A percentile compares a stretch with the other conserved stretches of the same genome.
phyloP scores from a whole-genome alignment of 2,113 vertebrate species.

The Acrocephalus kingi region DNA sequence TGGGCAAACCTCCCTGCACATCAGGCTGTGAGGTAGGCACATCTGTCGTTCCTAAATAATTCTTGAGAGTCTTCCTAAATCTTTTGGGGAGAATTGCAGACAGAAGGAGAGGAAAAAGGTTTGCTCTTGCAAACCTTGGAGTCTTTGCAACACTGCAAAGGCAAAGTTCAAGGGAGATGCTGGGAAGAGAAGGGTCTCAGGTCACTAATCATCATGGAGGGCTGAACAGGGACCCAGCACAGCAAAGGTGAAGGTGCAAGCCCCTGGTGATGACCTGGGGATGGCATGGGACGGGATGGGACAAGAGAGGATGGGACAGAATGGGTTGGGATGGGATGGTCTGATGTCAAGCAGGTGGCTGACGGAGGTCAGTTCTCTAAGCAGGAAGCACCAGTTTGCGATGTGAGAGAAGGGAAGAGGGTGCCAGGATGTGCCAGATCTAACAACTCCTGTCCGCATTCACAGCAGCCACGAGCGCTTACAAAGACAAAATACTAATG shows the following conservation, averaged over 20 bases:
- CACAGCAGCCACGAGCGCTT: background rate
- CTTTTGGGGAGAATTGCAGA: background rate
- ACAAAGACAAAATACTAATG: background rate
- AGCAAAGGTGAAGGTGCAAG: background rate
- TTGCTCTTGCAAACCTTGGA: background rate
- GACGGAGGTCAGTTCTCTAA: background rate
- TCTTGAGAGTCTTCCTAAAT: background rate
- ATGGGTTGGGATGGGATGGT: background rate
- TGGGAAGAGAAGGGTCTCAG: background rate
- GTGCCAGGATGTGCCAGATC: background rate
- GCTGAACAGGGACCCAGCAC: background rate
- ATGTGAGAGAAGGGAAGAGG: background rate
- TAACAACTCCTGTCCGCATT: background rate
- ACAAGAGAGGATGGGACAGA: background rate
- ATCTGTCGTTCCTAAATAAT: background rate
- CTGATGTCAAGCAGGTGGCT: background rate
- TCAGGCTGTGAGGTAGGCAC: background rate
- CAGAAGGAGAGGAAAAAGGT: background rate
- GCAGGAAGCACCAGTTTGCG: background rate
- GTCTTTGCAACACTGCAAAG: accelerated
- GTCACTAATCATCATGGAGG: background rate
- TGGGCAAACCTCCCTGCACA: background rate
- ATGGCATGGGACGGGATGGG: background rate
- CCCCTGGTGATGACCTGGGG: background rate
- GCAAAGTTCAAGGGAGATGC: background rate